Conservation (phyloP, 2,888 invertebrate species). For the Aleiodes alternator region DNA sequence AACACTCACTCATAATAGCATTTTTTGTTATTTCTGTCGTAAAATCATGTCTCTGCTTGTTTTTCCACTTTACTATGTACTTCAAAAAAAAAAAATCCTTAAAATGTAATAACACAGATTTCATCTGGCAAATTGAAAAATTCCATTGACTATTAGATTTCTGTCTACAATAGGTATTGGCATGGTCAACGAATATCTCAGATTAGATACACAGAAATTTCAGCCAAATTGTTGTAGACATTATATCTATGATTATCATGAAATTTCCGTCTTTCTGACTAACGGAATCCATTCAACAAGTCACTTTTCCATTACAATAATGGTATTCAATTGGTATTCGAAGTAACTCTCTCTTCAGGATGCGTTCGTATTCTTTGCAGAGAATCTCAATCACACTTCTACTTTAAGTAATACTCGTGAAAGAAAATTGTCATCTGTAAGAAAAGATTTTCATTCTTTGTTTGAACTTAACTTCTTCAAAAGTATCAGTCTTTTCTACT, state of each 20-base stretch:
- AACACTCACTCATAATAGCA: constrained; percentile 23
- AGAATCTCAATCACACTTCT: constrained; percentile 32
- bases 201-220: neutral
- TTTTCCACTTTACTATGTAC: no score
- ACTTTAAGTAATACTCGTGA: neutral
- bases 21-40: neutral
- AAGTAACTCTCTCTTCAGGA: constrained; percentile 13
- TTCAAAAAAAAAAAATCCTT: neutral
- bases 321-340: constrained; percentile 25
- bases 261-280: neutral
- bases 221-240: constrained; percentile 9
- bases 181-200: neutral
- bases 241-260: constrained; percentile 1
- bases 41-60: no score
- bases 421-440: constrained; percentile 25
- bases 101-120: neutral
- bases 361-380: neutral
- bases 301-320: constrained; percentile 32
- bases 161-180: no score
- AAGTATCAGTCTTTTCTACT: neutral
- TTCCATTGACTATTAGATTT: neutral
- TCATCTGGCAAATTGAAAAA: constrained; percentile 24
- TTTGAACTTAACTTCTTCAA: constrained; percentile 12
- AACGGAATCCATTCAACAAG: constrained; percentile 18
- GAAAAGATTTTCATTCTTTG: neutral